Evolutionary conservation across 2,113 vertebrate species (phyloP).

Genomic region (Mormoops blainvillei): DNA sequence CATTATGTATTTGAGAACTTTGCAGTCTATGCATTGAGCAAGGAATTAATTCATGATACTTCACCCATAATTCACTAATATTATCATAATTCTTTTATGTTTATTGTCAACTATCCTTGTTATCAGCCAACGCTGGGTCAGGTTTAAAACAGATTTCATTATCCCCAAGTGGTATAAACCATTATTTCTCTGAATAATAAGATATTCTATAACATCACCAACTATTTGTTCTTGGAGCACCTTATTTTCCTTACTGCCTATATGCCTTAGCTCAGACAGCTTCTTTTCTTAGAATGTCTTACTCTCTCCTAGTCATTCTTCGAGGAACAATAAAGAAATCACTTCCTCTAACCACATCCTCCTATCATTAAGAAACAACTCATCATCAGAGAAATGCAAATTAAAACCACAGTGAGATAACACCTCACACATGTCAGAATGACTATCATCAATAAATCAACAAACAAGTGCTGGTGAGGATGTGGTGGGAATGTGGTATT

Average conservation of each 20-base stretch:
- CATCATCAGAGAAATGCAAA: no score
- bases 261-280: not conserved
- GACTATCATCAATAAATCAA: no score
- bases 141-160: constrained; percentile 21
- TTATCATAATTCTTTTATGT: constrained; percentile 3
- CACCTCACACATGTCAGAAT: no score
- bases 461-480: no score
- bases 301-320: not conserved
- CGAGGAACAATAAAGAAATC: not conserved
- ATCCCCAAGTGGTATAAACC: not conserved
- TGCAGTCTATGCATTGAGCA: not conserved
- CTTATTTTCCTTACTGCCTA: not conserved
- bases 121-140: not conserved
- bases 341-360: not conserved
- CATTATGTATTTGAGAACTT: not conserved
- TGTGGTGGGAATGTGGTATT: no score
- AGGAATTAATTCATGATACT: not conserved
- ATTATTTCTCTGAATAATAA: not conserved
- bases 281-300: not conserved
- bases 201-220: not conserved
- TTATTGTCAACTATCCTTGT: not conserved
- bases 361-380: not conserved
- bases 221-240: not conserved
- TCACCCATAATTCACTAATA: not conserved
- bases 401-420: no score